Conservation (phyloP, 2,888 invertebrate genomes). For the Apamea monoglypha region DNA sequence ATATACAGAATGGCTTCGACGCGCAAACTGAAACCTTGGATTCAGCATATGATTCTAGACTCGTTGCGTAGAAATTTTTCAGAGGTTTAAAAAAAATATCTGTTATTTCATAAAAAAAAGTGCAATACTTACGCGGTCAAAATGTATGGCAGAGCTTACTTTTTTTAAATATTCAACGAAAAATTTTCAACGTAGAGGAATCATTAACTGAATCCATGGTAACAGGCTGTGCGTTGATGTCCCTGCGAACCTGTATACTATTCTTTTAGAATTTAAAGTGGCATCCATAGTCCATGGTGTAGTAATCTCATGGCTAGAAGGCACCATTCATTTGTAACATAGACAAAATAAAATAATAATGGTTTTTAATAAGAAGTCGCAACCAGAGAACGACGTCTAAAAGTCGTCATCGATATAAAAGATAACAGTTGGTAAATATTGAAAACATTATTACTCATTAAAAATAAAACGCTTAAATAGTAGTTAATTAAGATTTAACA, state of each 20-base stretch:
- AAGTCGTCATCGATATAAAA: neutral
- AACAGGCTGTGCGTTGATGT: too few relatives aligned
- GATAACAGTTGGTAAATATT: conserved; percentile 16
- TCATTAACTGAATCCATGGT: neutral
- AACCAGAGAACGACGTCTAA: neutral
- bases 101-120: neutral
- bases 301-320: neutral
- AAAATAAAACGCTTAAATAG: neutral
- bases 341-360: neutral
- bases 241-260: neutral
- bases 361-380: neutral
- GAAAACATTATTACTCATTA: conserved; percentile 26
- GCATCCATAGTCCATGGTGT: too few relatives aligned
- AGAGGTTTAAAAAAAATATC: too few relatives aligned
- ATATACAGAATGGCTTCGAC: too few relatives aligned
- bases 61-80: too few relatives aligned
- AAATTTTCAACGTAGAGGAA: neutral
- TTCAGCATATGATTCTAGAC: neutral
- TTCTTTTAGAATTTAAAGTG: neutral
- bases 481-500: neutral
- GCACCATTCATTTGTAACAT: neutral
- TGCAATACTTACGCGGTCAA: too few relatives aligned
- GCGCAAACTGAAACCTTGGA: neutral
- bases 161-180: neutral
- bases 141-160: neutral